These are phyloP conservation scores for Epinephelus cyanopodus DNA, from an alignment of 2,113 vertebrate species.

Conservation along the genomic window DNA sequence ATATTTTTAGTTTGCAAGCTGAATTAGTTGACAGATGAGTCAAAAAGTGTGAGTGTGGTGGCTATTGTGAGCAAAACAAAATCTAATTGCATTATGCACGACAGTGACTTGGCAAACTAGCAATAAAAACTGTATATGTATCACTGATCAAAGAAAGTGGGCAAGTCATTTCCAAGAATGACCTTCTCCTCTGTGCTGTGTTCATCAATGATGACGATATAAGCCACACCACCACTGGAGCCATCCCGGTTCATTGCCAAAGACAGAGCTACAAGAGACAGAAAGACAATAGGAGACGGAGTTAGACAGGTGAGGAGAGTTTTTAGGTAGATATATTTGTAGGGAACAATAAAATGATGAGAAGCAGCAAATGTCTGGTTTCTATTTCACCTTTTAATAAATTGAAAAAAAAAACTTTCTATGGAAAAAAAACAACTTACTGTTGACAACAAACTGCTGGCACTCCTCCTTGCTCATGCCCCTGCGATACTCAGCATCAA, in stretches of 20 bases:
- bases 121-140: not conserved
- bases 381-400: not conserved
- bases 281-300: not conserved
- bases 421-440: conserved; percentile 70
- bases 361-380: not conserved
- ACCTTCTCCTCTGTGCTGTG: conserved; percentile 86
- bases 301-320: not conserved
- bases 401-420: not conserved
- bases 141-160: conserved; percentile 88
- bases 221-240: conserved; percentile 90
- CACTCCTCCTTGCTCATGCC: conserved; percentile 85
- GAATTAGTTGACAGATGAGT: not conserved
- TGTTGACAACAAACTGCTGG: conserved; percentile 86
- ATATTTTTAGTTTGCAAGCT: not conserved
- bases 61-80: not conserved
- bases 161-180: conserved; percentile 86
- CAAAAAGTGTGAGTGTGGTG: not conserved
- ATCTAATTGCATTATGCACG: not conserved
- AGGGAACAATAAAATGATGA: not conserved
- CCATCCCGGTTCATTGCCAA: conserved; percentile 91
- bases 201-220: conserved; percentile 87
- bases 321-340: not conserved
- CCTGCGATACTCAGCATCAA: conserved; percentile 87
- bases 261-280: conserved; percentile 81
- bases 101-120: not conserved